Conservation (phyloP, 2,888 invertebrate species). For the Tridacna gigas region DNA sequence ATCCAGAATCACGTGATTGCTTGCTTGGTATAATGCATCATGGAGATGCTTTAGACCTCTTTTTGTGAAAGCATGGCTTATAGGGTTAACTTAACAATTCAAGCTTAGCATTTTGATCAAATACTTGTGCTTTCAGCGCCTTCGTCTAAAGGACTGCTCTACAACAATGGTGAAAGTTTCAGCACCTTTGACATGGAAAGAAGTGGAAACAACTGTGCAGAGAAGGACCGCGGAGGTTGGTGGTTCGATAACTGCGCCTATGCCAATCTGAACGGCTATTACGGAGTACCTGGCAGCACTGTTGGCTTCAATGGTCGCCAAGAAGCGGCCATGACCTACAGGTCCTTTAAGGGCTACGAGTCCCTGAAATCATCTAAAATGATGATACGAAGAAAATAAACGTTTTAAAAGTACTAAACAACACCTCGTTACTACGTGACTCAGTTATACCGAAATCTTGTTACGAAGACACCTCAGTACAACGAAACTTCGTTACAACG, state of each 20-base stretch:
- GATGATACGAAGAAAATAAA: conserved; percentile 23
- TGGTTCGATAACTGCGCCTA: conserved; percentile 23
- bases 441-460: too few species aligned
- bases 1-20: too few species aligned
- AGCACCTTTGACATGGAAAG: conserved; percentile 15
- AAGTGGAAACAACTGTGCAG: conserved; percentile 16
- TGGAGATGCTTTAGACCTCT: too few species aligned
- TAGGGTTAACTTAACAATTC: too few species aligned
- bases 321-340: conserved; percentile 11
- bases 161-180: conserved; percentile 20
- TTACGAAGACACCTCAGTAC: background rate
- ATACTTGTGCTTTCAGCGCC: background rate
- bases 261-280: conserved; percentile 22
- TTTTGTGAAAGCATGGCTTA: too few species aligned
- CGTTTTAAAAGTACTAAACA: too few species aligned
- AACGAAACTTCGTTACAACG: background rate
- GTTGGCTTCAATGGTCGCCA: conserved; percentile 1
- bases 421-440: too few species aligned
- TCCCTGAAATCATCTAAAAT: conserved; percentile 12
- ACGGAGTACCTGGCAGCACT: conserved; percentile 3
- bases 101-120: too few species aligned
- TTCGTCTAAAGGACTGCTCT: conserved; percentile 6
- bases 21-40: too few species aligned
- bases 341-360: conserved; percentile 2
- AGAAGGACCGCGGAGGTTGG: conserved; percentile 24